Evolutionary conservation across 1,140 invertebrate species (phyloP).

Genomic region (Zaprionus inermis): DNA sequence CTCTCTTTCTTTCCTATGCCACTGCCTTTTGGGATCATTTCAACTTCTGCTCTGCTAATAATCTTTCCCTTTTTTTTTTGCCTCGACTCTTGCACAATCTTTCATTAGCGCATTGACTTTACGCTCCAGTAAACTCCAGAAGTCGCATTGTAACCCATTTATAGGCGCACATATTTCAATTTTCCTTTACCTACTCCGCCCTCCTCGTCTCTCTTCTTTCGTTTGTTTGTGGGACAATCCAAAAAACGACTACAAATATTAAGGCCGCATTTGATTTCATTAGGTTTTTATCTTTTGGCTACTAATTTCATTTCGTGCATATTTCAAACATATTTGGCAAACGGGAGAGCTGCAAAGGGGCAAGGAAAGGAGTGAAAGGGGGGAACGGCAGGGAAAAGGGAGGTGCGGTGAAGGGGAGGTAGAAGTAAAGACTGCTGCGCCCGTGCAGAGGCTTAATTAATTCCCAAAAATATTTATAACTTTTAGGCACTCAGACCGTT

Average conservation of each 20-base stretch:
- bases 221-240: constrained; percentile 40
- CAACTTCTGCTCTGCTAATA: constrained; percentile 35
- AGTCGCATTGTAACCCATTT: constrained; percentile 68
- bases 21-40: constrained; percentile 22
- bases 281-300: constrained; percentile 78
- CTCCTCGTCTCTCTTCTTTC: not conserved
- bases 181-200: constrained; percentile 40
- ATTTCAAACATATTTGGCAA: constrained; percentile 50
- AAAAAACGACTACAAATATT: constrained; percentile 60
- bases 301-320: constrained; percentile 74
- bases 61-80: constrained; percentile 18
- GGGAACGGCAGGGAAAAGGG: not conserved
- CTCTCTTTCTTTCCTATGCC: too few relatives aligned
- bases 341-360: too few relatives aligned
- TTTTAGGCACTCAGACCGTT: constrained; percentile 53
- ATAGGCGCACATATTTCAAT: constrained; percentile 76
- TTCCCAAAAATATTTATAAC: constrained; percentile 78
- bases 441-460: constrained; percentile 70
- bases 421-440: not conserved
- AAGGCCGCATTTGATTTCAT: constrained; percentile 81
- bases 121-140: constrained; percentile 50
- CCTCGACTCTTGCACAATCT: constrained; percentile 44
- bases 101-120: constrained; percentile 57
- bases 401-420: too few relatives aligned
- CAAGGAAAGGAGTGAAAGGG: not conserved